Base-by-base conservation (phyloP, 2,888 invertebrate species). In the Noctuana brunneofusca region DNA sequence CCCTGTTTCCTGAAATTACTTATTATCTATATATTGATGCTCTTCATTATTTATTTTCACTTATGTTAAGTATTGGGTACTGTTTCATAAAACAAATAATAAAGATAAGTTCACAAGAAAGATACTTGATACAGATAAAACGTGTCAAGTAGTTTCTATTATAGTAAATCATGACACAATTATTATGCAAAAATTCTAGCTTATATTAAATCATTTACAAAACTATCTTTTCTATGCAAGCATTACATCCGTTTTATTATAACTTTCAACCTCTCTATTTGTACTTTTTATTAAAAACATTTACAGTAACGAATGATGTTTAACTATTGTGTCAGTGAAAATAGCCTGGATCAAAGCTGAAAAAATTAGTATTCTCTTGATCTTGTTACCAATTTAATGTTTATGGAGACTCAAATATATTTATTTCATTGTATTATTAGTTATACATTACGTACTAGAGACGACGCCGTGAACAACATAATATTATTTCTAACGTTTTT, bases 221-320 rank as follows among this genome's bases (percentile, higher is more conserved):
- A 54, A 54, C 59, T 60, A 46, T 54, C 53, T 35, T 41, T 24
- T 50, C 49, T 54, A 18, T 20, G 52, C 35, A 53, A 54, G 11
- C 22, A 60, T 43, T 52, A 60, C 59, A 54, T 60, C 46, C 43
- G 53, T 60, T 59, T 59, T 32, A 54, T 54, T 46, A 32, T 43
- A 53, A 53, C 32, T 49, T 52, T 50, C 27, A 32, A 50, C 58
- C 32, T 49, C 50, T 32, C 18, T 60, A 60, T 60, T 53, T 46
- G 52, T 60, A 60, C 32, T 46, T 30, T 54, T 60, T 20, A 60
- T 24, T 46, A 53, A 53, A 52, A 60, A 60, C 32, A 60, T 60
- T 60, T 60, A 60, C 53, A 60, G 16, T 53, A 60, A 35, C 16
- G 46, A 30, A n/a, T 38, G 6, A 3, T 14, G 20, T n/a, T 38